These are phyloP conservation scores for Phalacrocorax aristotelis DNA, from an alignment of 2,113 vertebrate genomes.

Conservation along the genomic window DNA sequence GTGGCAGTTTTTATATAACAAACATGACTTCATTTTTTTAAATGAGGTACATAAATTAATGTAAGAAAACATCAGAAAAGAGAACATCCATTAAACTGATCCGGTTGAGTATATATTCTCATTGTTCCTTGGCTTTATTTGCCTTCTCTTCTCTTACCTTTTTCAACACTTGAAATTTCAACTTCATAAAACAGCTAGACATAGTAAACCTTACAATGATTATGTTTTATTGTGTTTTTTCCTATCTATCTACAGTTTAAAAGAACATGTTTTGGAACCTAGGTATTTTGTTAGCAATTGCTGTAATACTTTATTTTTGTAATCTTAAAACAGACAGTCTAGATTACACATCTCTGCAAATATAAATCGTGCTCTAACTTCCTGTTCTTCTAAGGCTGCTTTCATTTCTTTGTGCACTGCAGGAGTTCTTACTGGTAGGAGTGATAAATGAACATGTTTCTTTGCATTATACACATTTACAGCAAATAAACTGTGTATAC, in stretches of 20 bases:
- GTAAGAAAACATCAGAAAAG: not conserved
- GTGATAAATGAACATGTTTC: slow-evolving; percentile 24
- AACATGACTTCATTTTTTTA: not conserved
- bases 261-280: not conserved
- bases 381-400: not conserved
- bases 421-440: not conserved
- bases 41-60: not conserved
- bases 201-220: not conserved
- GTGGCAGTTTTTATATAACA: not conserved
- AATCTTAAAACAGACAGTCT: not conserved
- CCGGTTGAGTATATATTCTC: not conserved
- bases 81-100: not conserved
- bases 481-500: slow-evolving; percentile 6
- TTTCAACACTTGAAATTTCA: not conserved
- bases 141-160: not conserved
- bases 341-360: not conserved
- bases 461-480: slow-evolving; percentile 42
- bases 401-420: not conserved
- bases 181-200: not conserved
- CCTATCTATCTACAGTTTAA: not conserved
- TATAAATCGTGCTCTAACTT: not conserved
- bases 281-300: not conserved
- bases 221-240: not conserved
- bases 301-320: not conserved
- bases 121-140: not conserved